Evolutionary conservation across 2,113 vertebrate species (phyloP).

Genomic region (Phylloscopus whistleri): DNA sequence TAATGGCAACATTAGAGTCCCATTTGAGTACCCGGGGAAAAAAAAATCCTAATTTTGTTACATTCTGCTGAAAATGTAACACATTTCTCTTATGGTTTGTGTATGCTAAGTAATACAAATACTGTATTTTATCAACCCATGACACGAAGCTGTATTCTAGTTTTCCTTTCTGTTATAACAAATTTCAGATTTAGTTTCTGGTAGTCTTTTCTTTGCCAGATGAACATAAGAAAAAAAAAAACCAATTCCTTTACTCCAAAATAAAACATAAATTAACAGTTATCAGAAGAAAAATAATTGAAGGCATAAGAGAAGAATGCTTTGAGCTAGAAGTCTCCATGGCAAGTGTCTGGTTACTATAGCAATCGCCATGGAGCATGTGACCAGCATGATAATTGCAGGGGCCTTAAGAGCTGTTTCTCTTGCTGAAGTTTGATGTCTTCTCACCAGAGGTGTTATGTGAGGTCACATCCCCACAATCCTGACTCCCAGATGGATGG

Average conservation of each 20-base stretch:
- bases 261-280: neutral
- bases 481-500: neutral
- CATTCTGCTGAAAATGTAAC: neutral
- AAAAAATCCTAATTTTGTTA: neutral
- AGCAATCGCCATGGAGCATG: constrained; percentile 14
- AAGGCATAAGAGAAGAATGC: neutral
- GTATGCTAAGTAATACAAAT: neutral
- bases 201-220: neutral
- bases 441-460: neutral
- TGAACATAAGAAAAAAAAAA: neutral
- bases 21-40: neutral
- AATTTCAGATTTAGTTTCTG: neutral
- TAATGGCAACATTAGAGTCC: neutral
- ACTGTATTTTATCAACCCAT: neutral
- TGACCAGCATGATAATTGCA: constrained; percentile 24
- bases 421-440: neutral
- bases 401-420: neutral
- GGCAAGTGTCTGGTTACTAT: constrained; percentile 60
- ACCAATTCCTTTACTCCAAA: neutral
- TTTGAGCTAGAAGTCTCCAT: neutral
- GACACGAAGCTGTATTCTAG: neutral
- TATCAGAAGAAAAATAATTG: neutral
- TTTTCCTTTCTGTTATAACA: neutral
- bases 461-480: neutral
- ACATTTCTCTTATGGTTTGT: neutral